phyloP scores from a whole-genome alignment of 2,888 invertebrate genomes.

The Arge pagana region DNA sequence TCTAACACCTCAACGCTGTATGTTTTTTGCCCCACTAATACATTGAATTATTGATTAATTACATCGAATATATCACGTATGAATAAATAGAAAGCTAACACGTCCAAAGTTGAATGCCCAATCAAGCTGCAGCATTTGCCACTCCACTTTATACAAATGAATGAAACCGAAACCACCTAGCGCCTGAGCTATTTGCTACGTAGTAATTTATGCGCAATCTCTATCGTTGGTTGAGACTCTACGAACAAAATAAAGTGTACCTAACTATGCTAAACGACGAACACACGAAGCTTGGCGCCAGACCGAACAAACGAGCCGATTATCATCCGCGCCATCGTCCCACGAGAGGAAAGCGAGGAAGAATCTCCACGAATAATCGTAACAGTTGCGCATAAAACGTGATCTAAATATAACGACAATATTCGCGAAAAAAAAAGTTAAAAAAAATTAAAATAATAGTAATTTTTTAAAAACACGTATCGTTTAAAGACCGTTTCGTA shows the following conservation, averaged over 20 bases:
- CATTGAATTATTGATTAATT: conserved; percentile 48
- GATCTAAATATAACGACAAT: conserved; percentile 18
- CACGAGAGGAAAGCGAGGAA: too few species aligned
- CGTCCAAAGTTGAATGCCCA: conserved; percentile 48
- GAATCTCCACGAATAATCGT: conserved; percentile 1
- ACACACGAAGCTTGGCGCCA: background rate
- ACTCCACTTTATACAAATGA: conserved; percentile 50
- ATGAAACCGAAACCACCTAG: conserved; percentile 48
- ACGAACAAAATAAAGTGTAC: background rate
- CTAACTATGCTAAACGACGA: background rate
- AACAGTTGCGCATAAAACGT: conserved; percentile 13
- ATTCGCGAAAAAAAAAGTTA: conserved; percentile 8
- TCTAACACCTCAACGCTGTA: conserved; percentile 20
- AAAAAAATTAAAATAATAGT: background rate
- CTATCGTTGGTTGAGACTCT: conserved; percentile 12
- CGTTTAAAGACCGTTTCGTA: background rate
- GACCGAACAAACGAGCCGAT: too few species aligned
- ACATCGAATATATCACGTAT: background rate
- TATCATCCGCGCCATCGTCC: background rate
- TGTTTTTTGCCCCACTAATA: conserved; percentile 34
- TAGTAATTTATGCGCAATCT: conserved; percentile 18
- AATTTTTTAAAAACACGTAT: background rate
- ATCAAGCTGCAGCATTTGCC: conserved; percentile 51
- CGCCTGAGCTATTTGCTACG: conserved; percentile 26
- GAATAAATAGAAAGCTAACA: conserved; percentile 37